Evolutionary conservation across 30 jellyfish, hydroid and myxozoan species (phyloP).

Genomic region (Aurelia sp.): DNA sequence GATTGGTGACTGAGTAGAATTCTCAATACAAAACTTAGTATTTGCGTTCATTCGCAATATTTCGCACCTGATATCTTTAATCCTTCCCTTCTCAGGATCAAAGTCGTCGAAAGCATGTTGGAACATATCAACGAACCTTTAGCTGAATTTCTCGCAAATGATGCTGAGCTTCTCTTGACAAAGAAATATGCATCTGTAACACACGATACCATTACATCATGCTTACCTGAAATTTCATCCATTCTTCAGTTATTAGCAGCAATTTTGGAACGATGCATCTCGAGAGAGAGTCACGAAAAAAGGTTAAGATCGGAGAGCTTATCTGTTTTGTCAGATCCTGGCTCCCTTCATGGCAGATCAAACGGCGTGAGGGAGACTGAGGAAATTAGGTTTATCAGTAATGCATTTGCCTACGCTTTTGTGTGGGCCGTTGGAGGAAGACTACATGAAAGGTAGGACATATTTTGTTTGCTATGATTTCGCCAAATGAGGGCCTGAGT

Average conservation of each 20-base stretch:
- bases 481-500: too few species aligned
- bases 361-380: constrained; percentile 14
- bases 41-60: too few species aligned
- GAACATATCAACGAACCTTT: constrained; percentile 42
- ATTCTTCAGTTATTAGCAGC: constrained; percentile 43
- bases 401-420: constrained; percentile 73
- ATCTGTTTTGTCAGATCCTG: constrained; percentile 33
- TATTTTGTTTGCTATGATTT: too few species aligned
- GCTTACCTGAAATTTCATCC: constrained; percentile 28
- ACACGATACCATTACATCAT: background rate
- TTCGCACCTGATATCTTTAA: too few species aligned
- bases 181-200: background rate
- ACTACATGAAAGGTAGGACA: constrained; percentile 62
- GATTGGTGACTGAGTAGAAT: too few species aligned
- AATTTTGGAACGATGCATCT: constrained; percentile 21
- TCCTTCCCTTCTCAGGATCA: constrained; percentile 2
- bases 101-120: constrained; percentile 51
- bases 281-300: constrained; percentile 41
- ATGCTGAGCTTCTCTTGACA: constrained; percentile 3
- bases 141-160: constrained; percentile 46
- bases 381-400: constrained; percentile 40
- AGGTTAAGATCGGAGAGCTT: constrained; percentile 7
- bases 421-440: constrained; percentile 80
- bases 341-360: background rate
- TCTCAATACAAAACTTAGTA: too few species aligned